Evolutionary conservation across 2,888 invertebrate genomes (phyloP).

Genomic region (Drosophila neotestacea): DNA sequence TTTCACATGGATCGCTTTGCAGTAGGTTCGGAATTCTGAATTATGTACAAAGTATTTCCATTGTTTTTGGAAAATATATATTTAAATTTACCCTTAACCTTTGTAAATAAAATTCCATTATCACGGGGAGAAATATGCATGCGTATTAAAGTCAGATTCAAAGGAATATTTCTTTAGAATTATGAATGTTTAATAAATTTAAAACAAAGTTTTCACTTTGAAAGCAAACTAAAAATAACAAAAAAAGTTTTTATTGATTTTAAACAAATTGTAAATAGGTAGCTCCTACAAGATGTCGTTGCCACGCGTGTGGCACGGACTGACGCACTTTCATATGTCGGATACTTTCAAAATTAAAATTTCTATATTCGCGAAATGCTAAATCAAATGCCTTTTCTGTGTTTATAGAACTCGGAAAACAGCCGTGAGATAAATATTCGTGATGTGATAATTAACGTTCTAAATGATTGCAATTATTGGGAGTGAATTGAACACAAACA

Average conservation of each 20-base stretch:
- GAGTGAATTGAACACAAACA: slow-evolving; percentile 21
- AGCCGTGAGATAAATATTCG: slow-evolving; percentile 46
- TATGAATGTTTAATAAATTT: not conserved
- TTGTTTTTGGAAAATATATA: slow-evolving; percentile 56
- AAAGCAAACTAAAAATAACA: not conserved
- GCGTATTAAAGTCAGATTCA: not conserved
- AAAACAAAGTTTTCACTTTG: slow-evolving; percentile 3
- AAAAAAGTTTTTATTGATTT: slow-evolving; percentile 8
- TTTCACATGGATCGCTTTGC: slow-evolving; percentile 38
- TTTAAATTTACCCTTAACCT: slow-evolving; percentile 24
- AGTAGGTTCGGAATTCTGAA: slow-evolving; percentile 19
- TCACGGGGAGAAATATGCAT: not conserved
- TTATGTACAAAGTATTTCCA: slow-evolving; percentile 37
- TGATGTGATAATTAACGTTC: slow-evolving; percentile 47
- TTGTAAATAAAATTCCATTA: slow-evolving; percentile 4
- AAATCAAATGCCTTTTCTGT: slow-evolving; percentile 40
- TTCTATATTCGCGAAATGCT: slow-evolving; percentile 32
- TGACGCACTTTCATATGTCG: slow-evolving; percentile 38
- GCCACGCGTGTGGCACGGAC: slow-evolving; percentile 18
- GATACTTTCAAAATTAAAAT: slow-evolving; percentile 22
- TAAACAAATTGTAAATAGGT: not conserved
- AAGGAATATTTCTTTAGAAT: not conserved
- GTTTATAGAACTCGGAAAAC: slow-evolving; percentile 52
- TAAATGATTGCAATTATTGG: slow-evolving; percentile 56
- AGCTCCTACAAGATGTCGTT: slow-evolving; percentile 16